These are phyloP conservation scores for Podilymbus podiceps DNA, from an alignment of 2,113 vertebrate species.

Conservation along the genomic window DNA sequence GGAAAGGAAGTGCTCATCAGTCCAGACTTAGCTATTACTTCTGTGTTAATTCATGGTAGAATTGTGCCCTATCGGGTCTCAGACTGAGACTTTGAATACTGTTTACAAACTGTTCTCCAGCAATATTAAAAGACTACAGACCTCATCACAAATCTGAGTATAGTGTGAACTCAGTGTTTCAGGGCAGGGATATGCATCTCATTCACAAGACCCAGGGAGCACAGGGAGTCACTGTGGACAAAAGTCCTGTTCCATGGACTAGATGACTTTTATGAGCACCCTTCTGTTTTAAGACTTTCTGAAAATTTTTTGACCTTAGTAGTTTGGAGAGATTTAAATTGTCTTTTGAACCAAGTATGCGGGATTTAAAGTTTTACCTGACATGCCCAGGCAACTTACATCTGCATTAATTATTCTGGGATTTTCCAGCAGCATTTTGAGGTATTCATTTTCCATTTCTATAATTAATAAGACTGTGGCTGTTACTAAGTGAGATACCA, in stretches of 20 bases:
- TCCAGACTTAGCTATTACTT: background rate
- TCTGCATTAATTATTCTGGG: background rate
- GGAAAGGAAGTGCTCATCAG: background rate
- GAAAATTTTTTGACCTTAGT: background rate
- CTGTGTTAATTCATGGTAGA: background rate
- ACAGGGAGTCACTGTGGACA: background rate
- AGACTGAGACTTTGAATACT: background rate
- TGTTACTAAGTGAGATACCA: background rate
- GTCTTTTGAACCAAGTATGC: background rate
- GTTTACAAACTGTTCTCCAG: background rate
- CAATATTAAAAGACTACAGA: background rate
- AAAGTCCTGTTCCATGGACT: background rate
- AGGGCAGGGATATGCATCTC: background rate
- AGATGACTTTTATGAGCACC: background rate
- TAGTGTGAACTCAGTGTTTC: background rate
- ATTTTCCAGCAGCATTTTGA: slow-evolving; percentile 2
- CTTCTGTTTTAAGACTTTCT: background rate
- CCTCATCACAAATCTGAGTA: background rate
- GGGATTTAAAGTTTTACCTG: background rate
- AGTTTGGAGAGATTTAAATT: background rate
- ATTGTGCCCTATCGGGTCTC: background rate
- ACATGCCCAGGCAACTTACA: slow-evolving; percentile 12
- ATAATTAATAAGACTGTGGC: background rate
- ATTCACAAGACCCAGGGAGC: background rate
- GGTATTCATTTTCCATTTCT: background rate